These are phyloP conservation scores for Dasypogon diadema DNA, from an alignment of 2,888 invertebrate species.

Conservation along the genomic window DNA sequence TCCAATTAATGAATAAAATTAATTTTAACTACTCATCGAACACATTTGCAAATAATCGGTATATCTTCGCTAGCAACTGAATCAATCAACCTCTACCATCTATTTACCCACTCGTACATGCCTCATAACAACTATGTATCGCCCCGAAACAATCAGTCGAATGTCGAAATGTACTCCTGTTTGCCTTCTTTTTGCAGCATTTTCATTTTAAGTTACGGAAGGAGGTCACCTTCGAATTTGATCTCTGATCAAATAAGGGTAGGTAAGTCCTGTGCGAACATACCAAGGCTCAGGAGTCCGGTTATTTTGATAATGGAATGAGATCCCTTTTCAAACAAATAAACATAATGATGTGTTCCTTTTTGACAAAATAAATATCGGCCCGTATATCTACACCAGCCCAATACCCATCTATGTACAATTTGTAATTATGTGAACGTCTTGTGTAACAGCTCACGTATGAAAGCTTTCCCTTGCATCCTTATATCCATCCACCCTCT, in stretches of 20 bases:
- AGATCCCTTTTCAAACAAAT: slow-evolving; percentile 56
- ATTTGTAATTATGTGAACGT: slow-evolving; percentile 23
- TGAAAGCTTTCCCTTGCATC: slow-evolving; percentile 43
- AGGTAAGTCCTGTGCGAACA: background rate
- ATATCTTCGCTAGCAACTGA: too few species aligned
- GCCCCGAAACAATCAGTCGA: slow-evolving; percentile 25
- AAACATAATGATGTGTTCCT: slow-evolving; percentile 56
- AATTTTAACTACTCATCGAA: too few species aligned
- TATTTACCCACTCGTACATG: too few species aligned
- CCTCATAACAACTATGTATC: too few species aligned
- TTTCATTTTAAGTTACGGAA: slow-evolving; percentile 34
- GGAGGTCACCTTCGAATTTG: slow-evolving; percentile 41
- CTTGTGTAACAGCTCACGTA: slow-evolving; percentile 52
- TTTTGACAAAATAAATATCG: slow-evolving; percentile 54
- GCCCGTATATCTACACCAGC: slow-evolving; percentile 33
- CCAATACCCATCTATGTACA: slow-evolving; percentile 9
- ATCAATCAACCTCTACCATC: too few species aligned
- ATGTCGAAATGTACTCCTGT: slow-evolving; percentile 28
- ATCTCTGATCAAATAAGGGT: slow-evolving; percentile 44
- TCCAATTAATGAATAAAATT: too few species aligned
- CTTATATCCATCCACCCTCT: background rate
- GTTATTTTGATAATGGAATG: slow-evolving; percentile 56
- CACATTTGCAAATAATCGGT: too few species aligned
- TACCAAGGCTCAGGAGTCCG: background rate
- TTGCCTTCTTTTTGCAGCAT: slow-evolving; percentile 35